Base-by-base conservation (phyloP, 1,140 invertebrate genomes). In the Apis laboriosa region DNA sequence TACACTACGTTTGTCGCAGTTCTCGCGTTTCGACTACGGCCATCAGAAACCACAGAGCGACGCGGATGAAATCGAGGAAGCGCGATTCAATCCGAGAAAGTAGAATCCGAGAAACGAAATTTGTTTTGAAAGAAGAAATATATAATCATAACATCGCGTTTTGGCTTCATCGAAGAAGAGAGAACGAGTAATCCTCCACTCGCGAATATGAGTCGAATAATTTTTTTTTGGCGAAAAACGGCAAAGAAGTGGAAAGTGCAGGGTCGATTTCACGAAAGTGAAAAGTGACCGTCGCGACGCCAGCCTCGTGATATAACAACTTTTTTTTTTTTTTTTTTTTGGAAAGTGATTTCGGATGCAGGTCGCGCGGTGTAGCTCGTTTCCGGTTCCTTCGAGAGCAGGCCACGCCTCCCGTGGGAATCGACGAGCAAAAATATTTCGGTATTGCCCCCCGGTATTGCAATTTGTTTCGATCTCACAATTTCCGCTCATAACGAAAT, bases 401-500 rank as follows among this genome's bases (percentile, higher is more conserved):
- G 0, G 19, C 51, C 51, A 19, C 53, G 28, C 67, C 64, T 17
- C 19, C 51, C 77, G 77, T 86, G 86, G 77, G 84, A 86, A 88
- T 74, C 68, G 71, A 76, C 51, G 28, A 56, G 77, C 43, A 83
- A 88, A 85, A 86, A 76, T 43, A 88, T 83, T 78, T 88, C 70
- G 79, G 72, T 66, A 66, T 82, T 74, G 67, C 61, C 67, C 8
- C 61, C 34, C 34, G 34, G 34, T 43, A 13, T 34, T 51, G 82
- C 81, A 89, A 90, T 90, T 91, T 88, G 88, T 91, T 89, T 89
- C 84, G 88, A 88, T 88, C 88, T 84, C 85, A 88, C 86, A 90
- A 89, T 91, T 89, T 92, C 90, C 91, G 90, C 90, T 88, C 76
- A 71, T 63, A 61, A 80, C 83, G 86, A 91, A 91, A 90, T 91